These are phyloP conservation scores for Siphlonurus alternatus DNA, from an alignment of 2,888 invertebrate species.

Conservation along the genomic window DNA sequence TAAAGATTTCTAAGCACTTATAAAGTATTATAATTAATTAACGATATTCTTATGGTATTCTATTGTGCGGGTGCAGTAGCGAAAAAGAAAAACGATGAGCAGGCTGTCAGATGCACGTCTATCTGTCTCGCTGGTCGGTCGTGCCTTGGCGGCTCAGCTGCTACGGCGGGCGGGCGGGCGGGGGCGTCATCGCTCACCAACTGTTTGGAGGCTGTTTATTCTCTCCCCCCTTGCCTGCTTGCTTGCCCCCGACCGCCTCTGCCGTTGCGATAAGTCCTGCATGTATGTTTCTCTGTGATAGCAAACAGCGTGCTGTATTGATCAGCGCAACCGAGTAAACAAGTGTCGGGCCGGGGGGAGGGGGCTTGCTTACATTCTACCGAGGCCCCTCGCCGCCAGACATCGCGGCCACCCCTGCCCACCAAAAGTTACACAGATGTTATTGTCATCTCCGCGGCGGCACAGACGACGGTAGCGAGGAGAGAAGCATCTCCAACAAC, in stretches of 20 bases:
- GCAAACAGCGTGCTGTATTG: slow-evolving; percentile 5
- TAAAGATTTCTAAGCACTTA: slow-evolving; percentile 11
- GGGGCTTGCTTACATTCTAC: slow-evolving; percentile 3
- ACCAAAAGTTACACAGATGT: slow-evolving; percentile 3
- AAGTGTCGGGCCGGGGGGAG: slow-evolving; percentile 1
- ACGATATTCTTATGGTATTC: slow-evolving; percentile 7
- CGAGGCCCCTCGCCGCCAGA: not conserved
- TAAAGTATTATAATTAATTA: slow-evolving; percentile 14
- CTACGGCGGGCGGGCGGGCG: not conserved
- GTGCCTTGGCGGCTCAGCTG: not conserved
- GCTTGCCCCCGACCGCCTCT: not conserved
- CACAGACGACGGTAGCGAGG: not conserved
- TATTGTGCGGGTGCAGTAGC: slow-evolving; percentile 12
- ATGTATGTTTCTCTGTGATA: slow-evolving; percentile 5
- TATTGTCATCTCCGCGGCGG: not conserved
- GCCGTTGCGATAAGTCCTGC: slow-evolving; percentile 4
- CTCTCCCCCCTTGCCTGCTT: not conserved
- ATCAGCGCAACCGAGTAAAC: slow-evolving; percentile 5
- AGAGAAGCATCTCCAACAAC: not conserved
- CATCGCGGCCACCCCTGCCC: too few relatives aligned
- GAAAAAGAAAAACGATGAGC: slow-evolving; percentile 13
- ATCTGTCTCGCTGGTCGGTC: not conserved
- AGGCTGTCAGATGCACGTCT: slow-evolving; percentile 12
- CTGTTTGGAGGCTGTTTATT: slow-evolving; percentile 2
- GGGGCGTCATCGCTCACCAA: not conserved